These are phyloP conservation scores for Pharmacophagus antenor DNA, from an alignment of 2,888 invertebrate genomes.

Conservation along the genomic window DNA sequence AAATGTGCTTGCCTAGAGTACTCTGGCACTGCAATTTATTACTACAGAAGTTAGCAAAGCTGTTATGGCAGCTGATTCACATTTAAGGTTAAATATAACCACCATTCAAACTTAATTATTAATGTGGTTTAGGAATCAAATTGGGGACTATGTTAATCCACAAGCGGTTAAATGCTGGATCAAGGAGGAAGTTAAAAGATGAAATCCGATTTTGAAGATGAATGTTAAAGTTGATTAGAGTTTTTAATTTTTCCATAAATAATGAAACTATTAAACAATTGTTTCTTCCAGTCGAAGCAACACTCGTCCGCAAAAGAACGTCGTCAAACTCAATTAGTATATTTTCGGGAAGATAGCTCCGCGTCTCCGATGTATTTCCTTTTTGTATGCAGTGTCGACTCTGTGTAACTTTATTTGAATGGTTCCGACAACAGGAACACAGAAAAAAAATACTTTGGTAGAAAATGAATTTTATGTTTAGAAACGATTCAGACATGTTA, in stretches of 20 bases:
- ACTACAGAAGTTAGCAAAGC: too few relatives aligned
- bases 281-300: conserved; percentile 84
- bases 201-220: too few relatives aligned
- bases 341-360: conserved; percentile 86
- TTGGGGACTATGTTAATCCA: too few relatives aligned
- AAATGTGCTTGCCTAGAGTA: too few relatives aligned
- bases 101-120: too few relatives aligned
- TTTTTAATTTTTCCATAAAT: background rate
- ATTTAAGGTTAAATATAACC: too few relatives aligned
- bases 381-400: background rate
- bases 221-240: too few relatives aligned
- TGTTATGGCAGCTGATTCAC: too few relatives aligned
- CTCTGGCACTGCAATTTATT: too few relatives aligned
- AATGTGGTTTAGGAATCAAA: too few relatives aligned
- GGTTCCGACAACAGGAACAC: conserved; percentile 5
- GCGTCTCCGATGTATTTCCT: background rate
- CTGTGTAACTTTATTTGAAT: conserved; percentile 7
- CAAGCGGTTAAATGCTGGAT: too few relatives aligned
- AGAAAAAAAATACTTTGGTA: background rate
- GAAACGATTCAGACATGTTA: conserved; percentile 6
- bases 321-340: conserved; percentile 88
- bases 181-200: too few relatives aligned
- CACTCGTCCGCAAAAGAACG: conserved; percentile 86
- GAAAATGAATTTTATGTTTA: background rate
- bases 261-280: background rate